Base-by-base conservation (phyloP, 1,140 invertebrate genomes). In the Drosophila burlai region DNA sequence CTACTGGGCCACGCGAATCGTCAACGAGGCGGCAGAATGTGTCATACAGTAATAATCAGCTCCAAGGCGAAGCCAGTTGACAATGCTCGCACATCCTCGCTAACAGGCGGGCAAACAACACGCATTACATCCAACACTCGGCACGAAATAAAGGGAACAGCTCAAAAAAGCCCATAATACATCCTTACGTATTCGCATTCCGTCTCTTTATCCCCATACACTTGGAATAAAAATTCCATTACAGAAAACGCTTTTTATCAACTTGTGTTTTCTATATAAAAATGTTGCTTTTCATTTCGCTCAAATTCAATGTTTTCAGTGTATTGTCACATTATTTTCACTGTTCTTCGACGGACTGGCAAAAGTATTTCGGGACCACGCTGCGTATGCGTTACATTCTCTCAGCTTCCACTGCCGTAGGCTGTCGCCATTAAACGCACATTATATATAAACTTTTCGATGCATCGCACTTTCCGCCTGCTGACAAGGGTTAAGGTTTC, bases 41-140 rank as follows among this genome's bases (percentile, higher is more conserved):
- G 84, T 71, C 80, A 89, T 81, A 74, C 73, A 74, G 81, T 80
- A 87, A 89, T 87, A 87, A 87, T 87, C 83, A 83, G 83, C 79
- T 80, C 59, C 80, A 89, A 89, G 80, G 83, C 84, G 76, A 64
- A 76, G 52, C 18, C 65, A 65, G 59, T 72, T 76, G 76, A 78
- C 83, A 82, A 76, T 43, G 46, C 78, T 36, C 38, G 62, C 61
- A 74, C 55, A 65, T 45, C 59, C 43, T 26, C 40, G 52, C 58
- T 31, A 16, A 74, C 26, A 38, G 46, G 38, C 54, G 54, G 45
- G 47, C 57, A 40, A 47, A 60, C 21, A 24, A 21, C 11, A 16
- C 55, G 46, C 64, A 57, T 71, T 69, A 54, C 29, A 61, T 4
- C 26, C 24, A 16, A 29, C 58, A 49, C 36, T 60, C 29, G 21